Evolutionary conservation across 2,797 vertebrate species (phyloP), one percentile per base, ranked within the genome.

Genomic region (Tauraco hartlaubi): DNA sequence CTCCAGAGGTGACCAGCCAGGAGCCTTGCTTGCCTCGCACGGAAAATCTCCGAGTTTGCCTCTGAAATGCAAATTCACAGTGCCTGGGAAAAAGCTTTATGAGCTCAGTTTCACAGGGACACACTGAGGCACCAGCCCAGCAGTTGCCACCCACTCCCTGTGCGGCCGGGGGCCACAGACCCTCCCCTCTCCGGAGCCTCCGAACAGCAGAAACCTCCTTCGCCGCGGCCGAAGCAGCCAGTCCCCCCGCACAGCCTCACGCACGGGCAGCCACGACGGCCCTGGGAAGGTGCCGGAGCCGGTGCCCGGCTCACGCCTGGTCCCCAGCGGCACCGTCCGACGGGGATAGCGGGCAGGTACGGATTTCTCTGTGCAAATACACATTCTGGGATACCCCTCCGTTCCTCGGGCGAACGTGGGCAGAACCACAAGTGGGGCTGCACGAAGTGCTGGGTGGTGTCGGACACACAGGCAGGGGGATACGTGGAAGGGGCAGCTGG

Each of bases 211-310:
- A 26, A 37, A 33, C 31, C 26, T 15, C 33, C 23, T 17, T 15
- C 1, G 10, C 37, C 33, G 2, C 0, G 2, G 67, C 22, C 63
- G 6, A 16, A 14, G 17, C 6, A 1, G 29, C 13, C 41, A 5
- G 15, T 8, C 12, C 20, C 43, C 31, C 16, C 41, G 2, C 1
- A 13, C 4, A 3, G 1, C 23, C 6, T 4, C 14, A 10, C 37
- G 39, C 39, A 2, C 16, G 3, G 9, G 4, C 82, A 20, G 71
- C 31, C 7, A 6, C 4, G 0, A 6, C 9, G 20, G 44, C 44
- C 37, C 29, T 0, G 3, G 22, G 19, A 39, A n/a, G 33, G 28
- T 4, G 1, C 22, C 23, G 8, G 26, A 14, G 49, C 62, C 21
- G 41, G 41, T 35, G 37, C 48, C 28, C 3, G 4, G 19, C 35